A percentile compares a stretch with the other conserved stretches of the same genome.
These are phyloP conservation scores for Chascanopsetta lugubris DNA, from an alignment of 2,113 vertebrate genomes.

Conservation along the genomic window DNA sequence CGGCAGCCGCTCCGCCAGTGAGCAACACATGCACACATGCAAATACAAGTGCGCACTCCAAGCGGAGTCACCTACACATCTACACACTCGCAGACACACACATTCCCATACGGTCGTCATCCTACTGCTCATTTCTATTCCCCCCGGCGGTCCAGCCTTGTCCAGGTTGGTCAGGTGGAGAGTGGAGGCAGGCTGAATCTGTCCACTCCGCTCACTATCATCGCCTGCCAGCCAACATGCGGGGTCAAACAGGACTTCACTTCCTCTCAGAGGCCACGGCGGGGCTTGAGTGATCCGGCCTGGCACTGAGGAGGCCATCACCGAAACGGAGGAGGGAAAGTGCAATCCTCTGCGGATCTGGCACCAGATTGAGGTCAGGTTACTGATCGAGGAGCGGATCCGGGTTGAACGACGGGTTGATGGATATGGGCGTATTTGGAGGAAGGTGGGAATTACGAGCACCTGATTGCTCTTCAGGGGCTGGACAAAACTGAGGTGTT, in stretches of 20 bases:
- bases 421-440: not conserved
- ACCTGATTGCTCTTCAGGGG: not conserved
- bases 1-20: conserved; percentile 22
- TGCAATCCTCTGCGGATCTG: conserved; percentile 55
- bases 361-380: conserved; percentile 45
- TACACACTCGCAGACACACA: not conserved
- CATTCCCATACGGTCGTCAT: conserved; percentile 19
- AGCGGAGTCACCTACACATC: conserved; percentile 2
- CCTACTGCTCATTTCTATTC: conserved; percentile 61
- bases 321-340: conserved; percentile 40
- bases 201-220: conserved; percentile 69
- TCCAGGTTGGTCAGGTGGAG: conserved; percentile 63
- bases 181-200: conserved; percentile 71
- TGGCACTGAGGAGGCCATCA: conserved; percentile 53
- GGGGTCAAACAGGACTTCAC: conserved; percentile 64
- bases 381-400: conserved; percentile 28
- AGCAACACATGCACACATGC: conserved; percentile 34
- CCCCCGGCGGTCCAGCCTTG: conserved; percentile 61
- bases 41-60: conserved; percentile 16
- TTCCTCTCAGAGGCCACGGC: conserved; percentile 57
- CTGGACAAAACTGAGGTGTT: not conserved
- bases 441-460: not conserved
- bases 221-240: conserved; percentile 66
- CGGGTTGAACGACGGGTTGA: not conserved
- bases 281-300: conserved; percentile 60